Evolutionary conservation across 2,113 vertebrate genomes (phyloP).

Genomic region (Bubo scandiacus): DNA sequence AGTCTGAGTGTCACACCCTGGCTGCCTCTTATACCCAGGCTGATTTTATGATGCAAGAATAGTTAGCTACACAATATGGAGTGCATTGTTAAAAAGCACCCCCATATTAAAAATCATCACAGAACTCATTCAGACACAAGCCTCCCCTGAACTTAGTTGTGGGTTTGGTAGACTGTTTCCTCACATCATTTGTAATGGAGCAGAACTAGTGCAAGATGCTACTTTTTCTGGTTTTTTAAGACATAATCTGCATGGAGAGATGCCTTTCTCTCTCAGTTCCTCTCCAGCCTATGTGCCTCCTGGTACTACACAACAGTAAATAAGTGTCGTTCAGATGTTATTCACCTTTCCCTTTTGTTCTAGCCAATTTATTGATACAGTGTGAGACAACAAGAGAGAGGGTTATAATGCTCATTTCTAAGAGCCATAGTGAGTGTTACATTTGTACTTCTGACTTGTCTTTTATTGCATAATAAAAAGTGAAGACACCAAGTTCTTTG

Average conservation of each 20-base stretch:
- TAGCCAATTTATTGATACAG: slow-evolving; percentile 52
- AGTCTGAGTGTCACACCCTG: background rate
- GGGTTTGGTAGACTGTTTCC: background rate
- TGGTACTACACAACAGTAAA: slow-evolving; percentile 39
- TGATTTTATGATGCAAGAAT: background rate
- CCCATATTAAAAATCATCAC: background rate
- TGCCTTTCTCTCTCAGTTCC: background rate
- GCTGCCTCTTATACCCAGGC: background rate
- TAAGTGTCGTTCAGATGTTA: slow-evolving; percentile 41
- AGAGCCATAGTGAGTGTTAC: slow-evolving; percentile 25
- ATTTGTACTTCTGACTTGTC: slow-evolving; percentile 63
- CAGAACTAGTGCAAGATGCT: background rate
- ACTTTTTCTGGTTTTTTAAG: background rate
- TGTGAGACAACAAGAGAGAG: slow-evolving; percentile 51
- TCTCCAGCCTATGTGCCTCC: background rate
- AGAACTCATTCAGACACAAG: background rate
- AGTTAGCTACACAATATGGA: background rate
- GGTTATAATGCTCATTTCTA: slow-evolving; percentile 39
- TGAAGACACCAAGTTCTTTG: slow-evolving; percentile 57
- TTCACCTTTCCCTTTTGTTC: slow-evolving; percentile 56
- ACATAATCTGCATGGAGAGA: background rate
- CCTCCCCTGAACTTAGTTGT: background rate
- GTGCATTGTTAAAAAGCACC: background rate
- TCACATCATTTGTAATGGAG: background rate
- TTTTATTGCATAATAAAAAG: slow-evolving; percentile 61